phyloP scores from a whole-genome alignment of 2,797 vertebrate genomes.

The Anguilla megastoma region DNA sequence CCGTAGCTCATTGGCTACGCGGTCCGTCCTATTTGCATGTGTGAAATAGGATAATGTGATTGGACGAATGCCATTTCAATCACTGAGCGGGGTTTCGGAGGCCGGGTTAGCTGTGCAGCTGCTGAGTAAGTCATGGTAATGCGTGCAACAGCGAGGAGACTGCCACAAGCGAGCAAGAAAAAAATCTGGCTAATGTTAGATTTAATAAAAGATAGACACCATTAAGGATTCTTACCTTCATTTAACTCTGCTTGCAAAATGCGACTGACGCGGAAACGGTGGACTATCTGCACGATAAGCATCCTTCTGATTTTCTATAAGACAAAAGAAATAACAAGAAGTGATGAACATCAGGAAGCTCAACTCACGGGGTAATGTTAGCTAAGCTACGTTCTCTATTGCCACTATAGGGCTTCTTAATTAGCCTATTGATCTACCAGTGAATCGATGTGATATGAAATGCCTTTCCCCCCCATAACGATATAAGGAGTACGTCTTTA shows the following conservation, averaged over 20 bases:
- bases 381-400: constrained; percentile 33
- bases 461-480: background rate
- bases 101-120: constrained; percentile 46
- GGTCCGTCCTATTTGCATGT: constrained; percentile 40
- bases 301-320: constrained; percentile 85
- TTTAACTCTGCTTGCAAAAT: constrained; percentile 61
- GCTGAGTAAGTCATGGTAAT: constrained; percentile 52
- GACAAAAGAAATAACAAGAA: constrained; percentile 82
- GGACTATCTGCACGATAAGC: constrained; percentile 85
- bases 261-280: constrained; percentile 80
- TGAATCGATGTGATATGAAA: background rate
- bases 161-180: constrained; percentile 24
- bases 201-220: constrained; percentile 17
- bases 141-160: constrained; percentile 42
- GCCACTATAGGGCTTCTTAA: constrained; percentile 9
- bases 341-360: constrained; percentile 76
- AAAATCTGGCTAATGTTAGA: constrained; percentile 34
- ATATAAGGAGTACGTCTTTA: background rate
- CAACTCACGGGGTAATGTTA: constrained; percentile 74
- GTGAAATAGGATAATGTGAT: constrained; percentile 31
- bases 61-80: constrained; percentile 44
- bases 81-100: constrained; percentile 34
- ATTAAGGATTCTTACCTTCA: constrained; percentile 22
- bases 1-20: constrained; percentile 36
- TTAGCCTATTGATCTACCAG: background rate